Evolutionary conservation across 2,113 vertebrate species (phyloP).

Genomic region (Gavialis gangeticus): DNA sequence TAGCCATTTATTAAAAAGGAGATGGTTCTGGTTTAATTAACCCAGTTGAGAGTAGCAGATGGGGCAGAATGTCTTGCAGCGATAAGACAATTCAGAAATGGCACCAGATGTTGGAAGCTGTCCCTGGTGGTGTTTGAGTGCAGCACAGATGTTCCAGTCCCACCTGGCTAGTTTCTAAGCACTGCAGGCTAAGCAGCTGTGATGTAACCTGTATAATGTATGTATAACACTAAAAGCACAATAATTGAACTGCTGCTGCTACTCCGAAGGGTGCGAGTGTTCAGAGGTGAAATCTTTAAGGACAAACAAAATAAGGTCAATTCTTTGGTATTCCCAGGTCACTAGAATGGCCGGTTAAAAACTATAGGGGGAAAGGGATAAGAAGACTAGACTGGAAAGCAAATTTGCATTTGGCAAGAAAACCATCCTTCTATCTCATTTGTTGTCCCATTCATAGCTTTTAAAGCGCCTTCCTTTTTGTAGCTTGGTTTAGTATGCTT

Average conservation of each 20-base stretch:
- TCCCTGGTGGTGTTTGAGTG: slow-evolving; percentile 90
- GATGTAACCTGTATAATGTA: slow-evolving; percentile 82
- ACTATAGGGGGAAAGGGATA: neutral
- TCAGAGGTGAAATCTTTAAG: slow-evolving; percentile 80
- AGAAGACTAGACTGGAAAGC: neutral
- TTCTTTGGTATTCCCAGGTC: slow-evolving; percentile 38
- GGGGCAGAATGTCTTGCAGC: slow-evolving; percentile 87
- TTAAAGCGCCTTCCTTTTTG: neutral
- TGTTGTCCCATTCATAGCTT: neutral
- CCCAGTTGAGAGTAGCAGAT: slow-evolving; percentile 93
- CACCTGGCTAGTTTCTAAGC: slow-evolving; percentile 85
- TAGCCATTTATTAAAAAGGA: slow-evolving; percentile 84
- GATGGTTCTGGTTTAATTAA: slow-evolving; percentile 86
- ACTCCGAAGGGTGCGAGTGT: slow-evolving; percentile 66
- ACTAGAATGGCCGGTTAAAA: slow-evolving; percentile 29
- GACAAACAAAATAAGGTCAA: slow-evolving; percentile 71
- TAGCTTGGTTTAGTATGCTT: neutral
- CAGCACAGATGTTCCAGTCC: slow-evolving; percentile 94
- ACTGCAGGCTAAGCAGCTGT: slow-evolving; percentile 87
- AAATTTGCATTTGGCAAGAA: neutral
- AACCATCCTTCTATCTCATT: neutral
- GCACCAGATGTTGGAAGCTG: slow-evolving; percentile 88
- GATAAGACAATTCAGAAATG: slow-evolving; percentile 86
- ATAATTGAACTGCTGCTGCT: slow-evolving; percentile 77
- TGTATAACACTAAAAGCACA: slow-evolving; percentile 79